These are phyloP conservation scores for Dicyrtomina minuta DNA, from an alignment of 2,888 invertebrate genomes.

Conservation along the genomic window DNA sequence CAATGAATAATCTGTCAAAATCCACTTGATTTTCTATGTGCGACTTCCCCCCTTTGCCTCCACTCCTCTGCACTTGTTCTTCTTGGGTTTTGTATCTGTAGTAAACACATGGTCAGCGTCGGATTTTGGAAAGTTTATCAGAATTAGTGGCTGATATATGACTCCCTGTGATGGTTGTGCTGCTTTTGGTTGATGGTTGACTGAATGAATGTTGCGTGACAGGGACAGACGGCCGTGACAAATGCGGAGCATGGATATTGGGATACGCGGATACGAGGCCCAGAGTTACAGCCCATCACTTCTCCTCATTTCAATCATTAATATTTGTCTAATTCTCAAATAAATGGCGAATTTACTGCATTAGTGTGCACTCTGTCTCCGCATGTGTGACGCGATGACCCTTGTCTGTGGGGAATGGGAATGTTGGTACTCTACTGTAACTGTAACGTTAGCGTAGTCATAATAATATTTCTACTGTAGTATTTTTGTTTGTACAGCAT, in stretches of 20 bases:
- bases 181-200: no score
- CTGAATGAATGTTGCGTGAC: background rate
- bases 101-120: slow-evolving; percentile 28
- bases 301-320: slow-evolving; percentile 20
- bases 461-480: no score
- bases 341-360: slow-evolving; percentile 30
- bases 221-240: background rate
- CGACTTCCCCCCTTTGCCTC: no score
- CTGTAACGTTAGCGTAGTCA: no score
- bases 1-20: slow-evolving; percentile 32
- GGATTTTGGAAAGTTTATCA: slow-evolving; percentile 10
- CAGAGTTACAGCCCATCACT: background rate
- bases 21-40: slow-evolving; percentile 25
- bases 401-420: no score
- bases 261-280: background rate
- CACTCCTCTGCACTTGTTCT: no score
- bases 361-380: no score
- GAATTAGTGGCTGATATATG: background rate
- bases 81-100: no score
- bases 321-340: slow-evolving; percentile 32
- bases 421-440: no score
- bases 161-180: background rate
- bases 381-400: no score
- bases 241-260: background rate
- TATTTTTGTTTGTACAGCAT: no score